phyloP scores from a whole-genome alignment of 2,888 invertebrate genomes.

The Elmis aenea region DNA sequence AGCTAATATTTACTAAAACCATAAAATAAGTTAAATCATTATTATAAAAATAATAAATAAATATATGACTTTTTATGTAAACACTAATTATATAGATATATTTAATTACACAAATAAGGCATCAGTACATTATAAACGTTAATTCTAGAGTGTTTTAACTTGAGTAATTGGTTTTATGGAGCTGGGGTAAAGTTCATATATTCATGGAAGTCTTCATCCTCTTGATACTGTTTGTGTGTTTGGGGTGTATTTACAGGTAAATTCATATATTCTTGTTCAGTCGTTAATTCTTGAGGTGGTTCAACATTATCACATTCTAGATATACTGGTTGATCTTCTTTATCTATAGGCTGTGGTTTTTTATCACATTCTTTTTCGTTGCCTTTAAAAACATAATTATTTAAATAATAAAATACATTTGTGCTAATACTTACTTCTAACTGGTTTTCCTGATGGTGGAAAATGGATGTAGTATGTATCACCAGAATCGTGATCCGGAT shows the following conservation, averaged over 20 bases:
- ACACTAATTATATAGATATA: background rate
- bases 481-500: too few relatives aligned
- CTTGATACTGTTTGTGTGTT: background rate
- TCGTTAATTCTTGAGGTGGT: slow-evolving; percentile 9
- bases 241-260: slow-evolving; percentile 15
- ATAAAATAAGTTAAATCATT: too few relatives aligned
- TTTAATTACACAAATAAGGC: background rate
- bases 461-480: slow-evolving; percentile 51
- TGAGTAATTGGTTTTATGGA: too few relatives aligned
- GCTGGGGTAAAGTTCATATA: slow-evolving; percentile 38
- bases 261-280: slow-evolving; percentile 33
- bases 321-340: slow-evolving; percentile 4
- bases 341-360: too few relatives aligned
- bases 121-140: too few relatives aligned
- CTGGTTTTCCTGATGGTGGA: slow-evolving; percentile 51
- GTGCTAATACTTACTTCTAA: slow-evolving; percentile 41
- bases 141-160: too few relatives aligned
- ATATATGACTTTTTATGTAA: background rate
- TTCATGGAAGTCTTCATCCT: slow-evolving; percentile 28
- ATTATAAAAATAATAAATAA: too few relatives aligned
- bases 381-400: too few relatives aligned
- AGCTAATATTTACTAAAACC: too few relatives aligned
- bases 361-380: too few relatives aligned
- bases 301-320: slow-evolving; percentile 3
- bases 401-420: background rate